Conservation (phyloP, 2,113 vertebrate genomes). For the Sarotherodon lohbergeri region DNA sequence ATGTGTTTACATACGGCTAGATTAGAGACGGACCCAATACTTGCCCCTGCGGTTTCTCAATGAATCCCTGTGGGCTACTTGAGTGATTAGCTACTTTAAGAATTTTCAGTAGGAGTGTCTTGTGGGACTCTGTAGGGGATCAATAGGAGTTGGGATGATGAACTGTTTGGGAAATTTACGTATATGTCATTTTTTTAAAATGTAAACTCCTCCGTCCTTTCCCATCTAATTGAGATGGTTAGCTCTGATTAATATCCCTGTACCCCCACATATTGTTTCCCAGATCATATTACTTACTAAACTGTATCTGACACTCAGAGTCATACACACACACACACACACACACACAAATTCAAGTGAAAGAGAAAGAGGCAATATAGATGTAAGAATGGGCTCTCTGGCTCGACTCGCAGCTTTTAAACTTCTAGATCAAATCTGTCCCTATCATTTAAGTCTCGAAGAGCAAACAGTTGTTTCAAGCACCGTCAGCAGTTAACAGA, state of each 20-base stretch:
- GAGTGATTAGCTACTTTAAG: slow-evolving; percentile 69
- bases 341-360: not conserved
- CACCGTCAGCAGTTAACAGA: slow-evolving; percentile 51
- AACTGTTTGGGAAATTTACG: slow-evolving; percentile 48
- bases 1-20: slow-evolving; percentile 64
- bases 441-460: slow-evolving; percentile 42
- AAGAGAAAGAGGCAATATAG: not conserved
- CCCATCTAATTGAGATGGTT: slow-evolving; percentile 41
- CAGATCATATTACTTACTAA: not conserved
- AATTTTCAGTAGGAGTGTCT: slow-evolving; percentile 44
- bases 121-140: slow-evolving; percentile 52
- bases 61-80: slow-evolving; percentile 63
- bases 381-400: not conserved
- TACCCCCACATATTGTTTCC: slow-evolving; percentile 14
- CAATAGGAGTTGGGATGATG: slow-evolving; percentile 67
- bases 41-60: slow-evolving; percentile 58
- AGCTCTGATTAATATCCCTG: slow-evolving; percentile 46
- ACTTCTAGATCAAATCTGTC: slow-evolving; percentile 46
- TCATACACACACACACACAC: not conserved
- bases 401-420: not conserved
- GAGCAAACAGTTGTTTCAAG: slow-evolving; percentile 57
- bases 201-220: slow-evolving; percentile 16
- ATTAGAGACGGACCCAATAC: slow-evolving; percentile 59
- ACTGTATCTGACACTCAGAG: slow-evolving; percentile 17
- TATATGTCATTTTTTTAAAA: slow-evolving; percentile 24